Evolutionary conservation across 2,888 invertebrate genomes (phyloP).

Genomic region (Candidula unifasciata): DNA sequence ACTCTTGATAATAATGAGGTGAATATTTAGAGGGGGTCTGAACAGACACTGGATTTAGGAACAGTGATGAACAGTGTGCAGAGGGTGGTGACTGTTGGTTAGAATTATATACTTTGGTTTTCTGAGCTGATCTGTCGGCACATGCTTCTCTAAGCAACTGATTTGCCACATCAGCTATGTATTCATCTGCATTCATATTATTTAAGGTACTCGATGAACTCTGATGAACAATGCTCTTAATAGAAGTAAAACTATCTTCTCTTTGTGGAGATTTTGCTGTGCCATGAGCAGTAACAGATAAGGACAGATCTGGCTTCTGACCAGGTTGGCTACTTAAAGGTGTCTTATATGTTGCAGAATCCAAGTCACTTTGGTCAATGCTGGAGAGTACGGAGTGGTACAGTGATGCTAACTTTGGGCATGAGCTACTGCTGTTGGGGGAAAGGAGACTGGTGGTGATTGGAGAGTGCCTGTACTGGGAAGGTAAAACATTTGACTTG

Average conservation of each 20-base stretch:
- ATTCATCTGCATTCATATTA: slow-evolving; percentile 12
- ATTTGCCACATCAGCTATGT: slow-evolving; percentile 14
- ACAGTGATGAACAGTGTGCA: background rate
- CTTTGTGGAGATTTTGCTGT: background rate
- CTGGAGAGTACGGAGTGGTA: slow-evolving; percentile 37
- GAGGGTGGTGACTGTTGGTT: background rate
- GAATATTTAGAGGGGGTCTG: background rate
- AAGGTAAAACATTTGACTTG: background rate
- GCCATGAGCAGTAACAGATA: background rate
- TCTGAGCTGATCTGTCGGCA: slow-evolving; percentile 11
- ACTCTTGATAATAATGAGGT: background rate
- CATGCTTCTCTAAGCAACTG: background rate
- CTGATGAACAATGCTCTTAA: background rate
- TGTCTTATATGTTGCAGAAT: background rate
- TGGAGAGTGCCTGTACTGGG: slow-evolving; percentile 27
- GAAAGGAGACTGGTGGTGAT: slow-evolving; percentile 41
- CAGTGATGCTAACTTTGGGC: slow-evolving; percentile 18
- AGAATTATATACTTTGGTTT: background rate
- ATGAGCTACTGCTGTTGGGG: background rate
- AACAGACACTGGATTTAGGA: background rate
- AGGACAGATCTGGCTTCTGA: background rate
- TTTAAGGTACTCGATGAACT: background rate
- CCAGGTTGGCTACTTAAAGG: background rate
- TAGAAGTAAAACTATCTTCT: background rate
- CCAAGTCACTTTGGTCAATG: background rate